Percentiles rank a stretch among this genome's conserved stretches.
Evolutionary conservation across 2,888 invertebrate species (phyloP).

Genomic region (Orthosia gracilis): DNA sequence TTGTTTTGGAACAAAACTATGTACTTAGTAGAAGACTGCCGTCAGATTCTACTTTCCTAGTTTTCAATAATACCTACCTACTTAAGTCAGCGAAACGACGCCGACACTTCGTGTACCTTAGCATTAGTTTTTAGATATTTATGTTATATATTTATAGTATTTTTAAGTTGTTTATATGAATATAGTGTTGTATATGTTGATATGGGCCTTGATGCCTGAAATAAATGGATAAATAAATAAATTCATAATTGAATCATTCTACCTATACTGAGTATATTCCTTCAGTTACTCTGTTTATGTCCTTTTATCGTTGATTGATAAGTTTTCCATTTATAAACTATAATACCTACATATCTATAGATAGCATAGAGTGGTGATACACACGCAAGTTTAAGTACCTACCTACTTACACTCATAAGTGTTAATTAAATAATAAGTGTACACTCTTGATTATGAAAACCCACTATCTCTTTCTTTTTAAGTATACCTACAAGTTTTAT

Average conservation of each 20-base stretch:
- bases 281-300: background rate
- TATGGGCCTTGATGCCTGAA: too few species aligned
- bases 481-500: slow-evolving; percentile 11
- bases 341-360: background rate
- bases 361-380: slow-evolving; percentile 9
- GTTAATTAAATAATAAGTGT: slow-evolving; percentile 34
- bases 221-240: too few species aligned
- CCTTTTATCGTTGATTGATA: slow-evolving; percentile 15
- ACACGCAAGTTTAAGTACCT: slow-evolving; percentile 18
- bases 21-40: background rate
- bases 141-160: too few species aligned
- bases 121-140: too few species aligned
- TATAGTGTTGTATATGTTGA: too few species aligned
- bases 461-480: slow-evolving; percentile 23
- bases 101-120: too few species aligned
- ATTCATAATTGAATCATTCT: background rate
- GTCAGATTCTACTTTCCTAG: background rate
- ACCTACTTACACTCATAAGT: slow-evolving; percentile 19
- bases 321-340: slow-evolving; percentile 21
- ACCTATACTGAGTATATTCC: background rate
- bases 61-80: background rate
- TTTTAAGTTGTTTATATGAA: too few species aligned
- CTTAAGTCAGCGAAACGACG: too few species aligned
- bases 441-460: slow-evolving; percentile 19
- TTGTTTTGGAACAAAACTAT: slow-evolving; percentile 3